These are phyloP conservation scores for Gymnoscelis rufifasciata DNA, from an alignment of 2,888 invertebrate species.

Conservation along the genomic window DNA sequence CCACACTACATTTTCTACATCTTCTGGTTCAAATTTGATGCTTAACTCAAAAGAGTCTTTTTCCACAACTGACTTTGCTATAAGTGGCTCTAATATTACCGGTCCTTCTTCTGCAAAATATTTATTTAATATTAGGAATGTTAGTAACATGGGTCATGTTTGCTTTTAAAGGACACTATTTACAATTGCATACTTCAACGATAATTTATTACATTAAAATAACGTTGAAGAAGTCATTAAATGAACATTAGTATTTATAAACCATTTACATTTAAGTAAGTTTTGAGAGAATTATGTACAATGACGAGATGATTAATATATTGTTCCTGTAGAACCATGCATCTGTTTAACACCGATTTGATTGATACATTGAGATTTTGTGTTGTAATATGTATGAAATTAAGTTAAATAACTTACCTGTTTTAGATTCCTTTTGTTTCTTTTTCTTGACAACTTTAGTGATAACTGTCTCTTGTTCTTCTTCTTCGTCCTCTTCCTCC, in stretches of 20 bases:
- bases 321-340: constrained; percentile 42
- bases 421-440: constrained; percentile 34
- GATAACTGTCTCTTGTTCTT: constrained; percentile 29
- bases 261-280: constrained; percentile 11
- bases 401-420: constrained; percentile 35
- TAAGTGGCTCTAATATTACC: constrained; percentile 87
- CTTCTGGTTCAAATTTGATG: constrained; percentile 85
- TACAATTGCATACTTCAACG: too few species aligned
- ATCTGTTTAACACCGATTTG: constrained; percentile 45
- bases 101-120: constrained; percentile 71
- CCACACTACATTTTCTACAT: constrained; percentile 89
- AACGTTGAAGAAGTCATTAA: constrained; percentile 1
- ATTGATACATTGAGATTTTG: constrained; percentile 19
- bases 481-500: constrained; percentile 15
- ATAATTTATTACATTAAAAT: too few species aligned
- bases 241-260: constrained; percentile 9
- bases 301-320: constrained; percentile 18
- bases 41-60: constrained; percentile 83
- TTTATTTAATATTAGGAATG: constrained; percentile 27
- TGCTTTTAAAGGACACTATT: too few species aligned
- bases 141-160: background rate
- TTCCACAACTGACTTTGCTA: constrained; percentile 85
- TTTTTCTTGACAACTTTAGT: constrained; percentile 40
- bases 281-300: constrained; percentile 23
- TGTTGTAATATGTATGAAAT: background rate